phyloP scores from a whole-genome alignment of 2,797 vertebrate species.

The Acipenser ruthenus region DNA sequence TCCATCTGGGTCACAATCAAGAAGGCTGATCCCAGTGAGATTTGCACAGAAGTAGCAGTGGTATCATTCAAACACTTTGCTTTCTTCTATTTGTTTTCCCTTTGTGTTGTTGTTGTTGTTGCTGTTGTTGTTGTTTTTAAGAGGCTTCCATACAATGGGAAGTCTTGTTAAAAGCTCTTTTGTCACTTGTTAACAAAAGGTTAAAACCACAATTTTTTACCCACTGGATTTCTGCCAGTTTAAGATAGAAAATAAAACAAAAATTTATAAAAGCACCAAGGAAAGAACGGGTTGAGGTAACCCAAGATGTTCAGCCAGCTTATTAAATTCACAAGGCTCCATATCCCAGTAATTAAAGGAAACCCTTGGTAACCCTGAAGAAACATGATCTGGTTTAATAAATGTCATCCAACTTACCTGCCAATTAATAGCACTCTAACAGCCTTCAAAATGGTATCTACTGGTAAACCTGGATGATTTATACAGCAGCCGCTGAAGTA shows the following conservation, averaged over 20 bases:
- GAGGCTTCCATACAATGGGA: neutral
- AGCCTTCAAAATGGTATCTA: slow-evolving; percentile 9
- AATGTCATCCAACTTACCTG: slow-evolving; percentile 57
- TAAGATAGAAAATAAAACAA: slow-evolving; percentile 5
- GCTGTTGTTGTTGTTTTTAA: neutral
- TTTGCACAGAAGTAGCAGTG: no score
- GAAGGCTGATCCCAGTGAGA: no score
- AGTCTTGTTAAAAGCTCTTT: neutral
- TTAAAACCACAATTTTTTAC: neutral
- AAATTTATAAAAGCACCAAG: slow-evolving; percentile 8
- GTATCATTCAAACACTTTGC: no score
- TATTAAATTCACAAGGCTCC: slow-evolving; percentile 51
- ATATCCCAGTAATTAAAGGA: slow-evolving; percentile 54
- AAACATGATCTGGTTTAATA: slow-evolving; percentile 47
- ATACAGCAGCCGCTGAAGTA: no score
- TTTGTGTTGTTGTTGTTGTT: neutral
- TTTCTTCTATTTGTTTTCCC: neutral
- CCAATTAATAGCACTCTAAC: slow-evolving; percentile 46
- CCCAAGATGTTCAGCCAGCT: slow-evolving; percentile 34
- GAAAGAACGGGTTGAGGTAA: slow-evolving; percentile 23
- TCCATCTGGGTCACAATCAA: no score
- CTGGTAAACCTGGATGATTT: no score
- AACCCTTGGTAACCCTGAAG: slow-evolving; percentile 52
- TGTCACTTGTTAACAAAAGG: neutral
- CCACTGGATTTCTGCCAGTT: neutral